Evolutionary conservation across 2,888 invertebrate species (phyloP).

Genomic region (Cheilosia vernalis): DNA sequence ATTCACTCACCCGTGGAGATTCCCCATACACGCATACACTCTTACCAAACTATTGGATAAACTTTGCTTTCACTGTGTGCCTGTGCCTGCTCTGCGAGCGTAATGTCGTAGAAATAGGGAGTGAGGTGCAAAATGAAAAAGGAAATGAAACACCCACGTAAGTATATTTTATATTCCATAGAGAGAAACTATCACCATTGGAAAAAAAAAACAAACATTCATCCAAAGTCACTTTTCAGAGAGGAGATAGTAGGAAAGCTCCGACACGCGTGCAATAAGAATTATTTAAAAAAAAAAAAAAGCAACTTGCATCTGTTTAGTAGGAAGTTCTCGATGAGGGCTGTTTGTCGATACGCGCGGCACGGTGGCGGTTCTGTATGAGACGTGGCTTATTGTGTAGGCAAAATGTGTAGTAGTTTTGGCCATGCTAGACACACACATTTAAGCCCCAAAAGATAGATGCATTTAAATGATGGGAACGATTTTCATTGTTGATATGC

Average conservation of each 20-base stretch:
- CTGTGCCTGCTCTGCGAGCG: conserved; percentile 46
- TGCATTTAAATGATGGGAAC: conserved; percentile 10
- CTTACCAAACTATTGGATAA: conserved; percentile 34
- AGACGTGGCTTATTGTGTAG: conserved; percentile 34
- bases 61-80: conserved; percentile 51
- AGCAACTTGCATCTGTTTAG: conserved; percentile 30
- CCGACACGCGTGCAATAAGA: conserved; percentile 63
- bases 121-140: conserved; percentile 6
- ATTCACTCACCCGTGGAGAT: conserved; percentile 69
- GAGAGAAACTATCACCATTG: conserved; percentile 50
- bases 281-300: conserved; percentile 23
- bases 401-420: conserved; percentile 32
- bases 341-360: conserved; percentile 42
- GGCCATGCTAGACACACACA: conserved; percentile 14
- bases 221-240: conserved; percentile 18
- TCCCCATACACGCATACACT: conserved; percentile 39
- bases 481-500: conserved; percentile 2
- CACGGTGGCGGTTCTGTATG: background rate
- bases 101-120: conserved; percentile 35
- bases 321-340: conserved; percentile 62
- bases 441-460: conserved; percentile 6
- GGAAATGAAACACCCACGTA: conserved; percentile 52
- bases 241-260: conserved; percentile 54
- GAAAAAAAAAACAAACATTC: background rate
- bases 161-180: background rate